These are phyloP conservation scores for Hetaerina americana DNA, from an alignment of 1,140 invertebrate species.

Conservation along the genomic window DNA sequence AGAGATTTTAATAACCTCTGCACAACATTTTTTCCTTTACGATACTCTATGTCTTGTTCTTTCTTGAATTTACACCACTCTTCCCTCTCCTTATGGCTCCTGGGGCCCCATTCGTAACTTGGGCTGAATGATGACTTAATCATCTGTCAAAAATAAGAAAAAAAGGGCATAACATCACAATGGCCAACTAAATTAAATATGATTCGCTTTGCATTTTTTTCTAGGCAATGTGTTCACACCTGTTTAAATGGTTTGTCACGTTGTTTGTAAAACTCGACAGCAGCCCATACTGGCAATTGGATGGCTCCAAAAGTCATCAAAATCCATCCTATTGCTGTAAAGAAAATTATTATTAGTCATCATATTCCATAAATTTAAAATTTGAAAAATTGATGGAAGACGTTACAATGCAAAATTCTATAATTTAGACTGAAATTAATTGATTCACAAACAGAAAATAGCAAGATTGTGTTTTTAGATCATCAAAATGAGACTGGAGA, in stretches of 20 bases:
- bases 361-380: background rate
- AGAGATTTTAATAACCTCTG: background rate
- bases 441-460: too few relatives aligned
- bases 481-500: background rate
- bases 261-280: slow-evolving; percentile 19
- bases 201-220: background rate
- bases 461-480: too few relatives aligned
- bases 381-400: background rate
- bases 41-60: slow-evolving; percentile 19
- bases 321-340: slow-evolving; percentile 32
- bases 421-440: background rate
- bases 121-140: slow-evolving; percentile 33
- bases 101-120: slow-evolving; percentile 45
- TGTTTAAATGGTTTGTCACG: slow-evolving; percentile 13
- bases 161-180: background rate
- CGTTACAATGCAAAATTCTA: background rate
- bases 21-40: background rate
- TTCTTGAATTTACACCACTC: slow-evolving; percentile 42
- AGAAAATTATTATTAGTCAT: background rate
- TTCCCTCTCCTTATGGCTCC: slow-evolving; percentile 28
- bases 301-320: slow-evolving; percentile 38
- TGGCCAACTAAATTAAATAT: background rate
- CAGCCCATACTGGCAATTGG: slow-evolving; percentile 41
- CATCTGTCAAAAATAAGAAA: slow-evolving; percentile 29
- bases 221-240: slow-evolving; percentile 13